Base-by-base conservation (phyloP, 2,888 invertebrate species). In the Chaitophorus viminalis region DNA sequence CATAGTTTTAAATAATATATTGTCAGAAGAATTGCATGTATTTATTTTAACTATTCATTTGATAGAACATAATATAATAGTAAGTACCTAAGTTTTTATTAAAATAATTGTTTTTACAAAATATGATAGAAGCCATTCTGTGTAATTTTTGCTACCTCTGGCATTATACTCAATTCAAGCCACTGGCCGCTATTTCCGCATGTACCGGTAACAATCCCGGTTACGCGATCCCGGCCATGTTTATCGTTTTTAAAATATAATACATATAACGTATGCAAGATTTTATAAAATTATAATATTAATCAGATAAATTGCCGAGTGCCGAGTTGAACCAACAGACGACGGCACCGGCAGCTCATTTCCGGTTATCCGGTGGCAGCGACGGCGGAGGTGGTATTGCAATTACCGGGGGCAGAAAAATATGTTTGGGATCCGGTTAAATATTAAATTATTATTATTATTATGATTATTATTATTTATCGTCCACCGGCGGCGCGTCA, bases 321-420 rank as follows among this genome's bases (percentile, higher is more conserved):
- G 75, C 75, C 8, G 18, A 25, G 39, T 60, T 25, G 25, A 21
- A 33, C 33, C n/a, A 2, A 75, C 75, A n/a, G 25, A 36, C 75
- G 18, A 36, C 33, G 75, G 36, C 21, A 18, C 6, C 74, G 75
- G 36, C 21, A 11, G 39, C 36, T 1, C 33, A 14, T 74, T 75
- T 75, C 36, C 39, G 21, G 75, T 8, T 36, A 75, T 39, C 75
- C 75, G 25, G 75, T 31, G 31, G 17, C 46, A 14, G 46, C 8
- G 46, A 14, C 14, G 70, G 70, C 29, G 33, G 11, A n/a, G n/a
- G n/a, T n/a, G n/a, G n/a, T n/a, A n/a, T 11, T 14, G 72, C 17
- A 75, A 75, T 75, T 75, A 36, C 39, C 75, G 75, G 75, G 75
- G 75, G 21, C 21, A 39, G 39, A 36, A 75, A 75, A 75, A 75